Evolutionary conservation across 1,140 invertebrate genomes (phyloP), one percentile per base, ranked within the genome.

Genomic region (Bilobella aurantiaca): DNA sequence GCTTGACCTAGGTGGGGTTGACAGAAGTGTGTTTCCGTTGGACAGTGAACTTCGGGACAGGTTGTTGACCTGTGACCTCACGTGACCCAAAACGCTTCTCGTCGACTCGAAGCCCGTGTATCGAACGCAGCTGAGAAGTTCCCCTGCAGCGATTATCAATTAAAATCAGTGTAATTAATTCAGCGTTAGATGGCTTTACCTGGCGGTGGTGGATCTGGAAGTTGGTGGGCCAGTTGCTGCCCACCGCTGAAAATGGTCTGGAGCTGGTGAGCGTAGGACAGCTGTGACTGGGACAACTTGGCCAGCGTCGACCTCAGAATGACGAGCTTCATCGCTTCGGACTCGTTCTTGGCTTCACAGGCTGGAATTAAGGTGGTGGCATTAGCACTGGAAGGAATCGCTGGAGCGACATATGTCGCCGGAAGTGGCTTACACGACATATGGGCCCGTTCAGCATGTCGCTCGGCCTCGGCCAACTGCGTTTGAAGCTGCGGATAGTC

Each of bases 261-360:
- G 73, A 77, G 77, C 72, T 82, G 80, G 34, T 78, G 75, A 16
- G 78, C 78, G 65, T 82, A 69, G 47, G 78, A 78, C 14, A 81
- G 69, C 69, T 82, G 82, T 27, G 79, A 76, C 60, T 81, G 77
- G 27, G 79, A 79, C 42, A 82, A 69, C 69, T 80, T 80, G 21
- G 78, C 64, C 14, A 83, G 69, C 0, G 81, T 80, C 71, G 81
- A 78, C 64, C 81, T 81, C 2, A 82, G 63, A 18, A 81, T 69
- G 12, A 82, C 80, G 65, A 82, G 73, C 72, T 83, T 83, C 0
- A 81, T 75, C n/a, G 78, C 78, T 76, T 83, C 82, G 73, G 81
- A 82, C 70, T 83, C 81, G 57, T 77, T 73, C 18, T 78, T 70
- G 58, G 78, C 74, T 62, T 82, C 80, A 53, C 76, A 75, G 64